Percentiles rank a stretch among this genome's conserved stretches.
phyloP scores from a whole-genome alignment of 2,888 invertebrate genomes.

The Nineta flava region DNA sequence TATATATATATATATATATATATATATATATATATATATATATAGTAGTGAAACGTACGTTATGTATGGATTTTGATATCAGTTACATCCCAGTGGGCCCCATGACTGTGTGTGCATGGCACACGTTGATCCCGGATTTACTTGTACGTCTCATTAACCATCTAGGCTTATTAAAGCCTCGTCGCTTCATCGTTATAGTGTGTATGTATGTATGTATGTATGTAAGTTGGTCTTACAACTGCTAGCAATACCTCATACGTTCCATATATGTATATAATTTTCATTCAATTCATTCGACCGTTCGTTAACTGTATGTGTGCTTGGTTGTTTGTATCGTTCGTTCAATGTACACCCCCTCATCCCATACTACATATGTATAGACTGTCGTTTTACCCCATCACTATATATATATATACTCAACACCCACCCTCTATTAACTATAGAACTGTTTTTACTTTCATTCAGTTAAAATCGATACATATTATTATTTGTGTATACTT shows the following conservation, averaged over 20 bases:
- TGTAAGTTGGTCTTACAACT: background rate
- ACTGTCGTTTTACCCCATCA: too few species aligned
- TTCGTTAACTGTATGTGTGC: background rate
- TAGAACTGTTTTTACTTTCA: too few species aligned
- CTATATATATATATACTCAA: too few species aligned
- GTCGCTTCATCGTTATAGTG: background rate
- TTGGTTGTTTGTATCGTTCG: background rate
- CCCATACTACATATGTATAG: too few species aligned
- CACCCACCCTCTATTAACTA: too few species aligned
- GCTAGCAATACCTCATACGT: background rate
- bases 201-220: background rate
- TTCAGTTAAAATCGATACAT: too few species aligned
- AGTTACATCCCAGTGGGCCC: slow-evolving; percentile 5
- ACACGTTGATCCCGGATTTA: slow-evolving; percentile 31
- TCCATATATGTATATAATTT: background rate
- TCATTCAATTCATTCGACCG: background rate
- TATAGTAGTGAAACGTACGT: too few species aligned
- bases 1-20: too few species aligned
- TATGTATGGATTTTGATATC: slow-evolving; percentile 3
- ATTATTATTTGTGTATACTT: too few species aligned
- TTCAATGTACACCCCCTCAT: background rate
- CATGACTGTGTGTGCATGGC: slow-evolving; percentile 17
- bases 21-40: too few species aligned
- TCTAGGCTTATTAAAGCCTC: slow-evolving; percentile 5
- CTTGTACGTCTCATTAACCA: slow-evolving; percentile 35